phyloP scores from a whole-genome alignment of 2,888 invertebrate species.

The Leptura quadrifasciata region DNA sequence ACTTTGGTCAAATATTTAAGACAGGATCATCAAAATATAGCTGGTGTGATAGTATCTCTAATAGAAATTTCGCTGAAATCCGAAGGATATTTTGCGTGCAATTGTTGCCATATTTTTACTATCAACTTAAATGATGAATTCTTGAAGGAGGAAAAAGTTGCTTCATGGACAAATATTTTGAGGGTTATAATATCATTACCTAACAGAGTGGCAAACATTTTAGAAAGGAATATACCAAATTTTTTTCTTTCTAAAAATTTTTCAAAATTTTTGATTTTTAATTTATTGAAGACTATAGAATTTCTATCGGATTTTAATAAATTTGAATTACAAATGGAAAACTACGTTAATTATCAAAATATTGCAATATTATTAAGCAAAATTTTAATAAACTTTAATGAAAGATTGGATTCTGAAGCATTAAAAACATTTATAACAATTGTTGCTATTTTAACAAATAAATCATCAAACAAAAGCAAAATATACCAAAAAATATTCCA shows the following conservation, averaged over 20 bases:
- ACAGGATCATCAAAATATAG: constrained; percentile 66
- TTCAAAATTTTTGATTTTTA: constrained; percentile 77
- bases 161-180: constrained; percentile 73
- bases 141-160: constrained; percentile 55
- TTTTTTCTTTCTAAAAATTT: constrained; percentile 78
- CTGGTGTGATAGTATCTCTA: constrained; percentile 69
- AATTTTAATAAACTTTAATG: constrained; percentile 77
- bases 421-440: constrained; percentile 76
- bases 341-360: constrained; percentile 64
- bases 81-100: constrained; percentile 76
- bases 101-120: constrained; percentile 62
- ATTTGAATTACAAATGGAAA: constrained; percentile 67
- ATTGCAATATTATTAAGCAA: constrained; percentile 76
- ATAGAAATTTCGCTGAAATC: constrained; percentile 76
- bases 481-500: constrained; percentile 74
- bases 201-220: constrained; percentile 81
- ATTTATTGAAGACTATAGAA: constrained; percentile 78
- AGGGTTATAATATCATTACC: constrained; percentile 82
- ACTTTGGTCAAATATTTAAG: constrained; percentile 75
- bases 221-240: constrained; percentile 76
- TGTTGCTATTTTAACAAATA: constrained; percentile 75
- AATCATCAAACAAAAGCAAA: constrained; percentile 69
- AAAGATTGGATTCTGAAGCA: constrained; percentile 72
- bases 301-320: constrained; percentile 75
- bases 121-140: constrained; percentile 68